Evolutionary conservation across 2,888 invertebrate genomes (phyloP).

Genomic region (Selenia dentaria): DNA sequence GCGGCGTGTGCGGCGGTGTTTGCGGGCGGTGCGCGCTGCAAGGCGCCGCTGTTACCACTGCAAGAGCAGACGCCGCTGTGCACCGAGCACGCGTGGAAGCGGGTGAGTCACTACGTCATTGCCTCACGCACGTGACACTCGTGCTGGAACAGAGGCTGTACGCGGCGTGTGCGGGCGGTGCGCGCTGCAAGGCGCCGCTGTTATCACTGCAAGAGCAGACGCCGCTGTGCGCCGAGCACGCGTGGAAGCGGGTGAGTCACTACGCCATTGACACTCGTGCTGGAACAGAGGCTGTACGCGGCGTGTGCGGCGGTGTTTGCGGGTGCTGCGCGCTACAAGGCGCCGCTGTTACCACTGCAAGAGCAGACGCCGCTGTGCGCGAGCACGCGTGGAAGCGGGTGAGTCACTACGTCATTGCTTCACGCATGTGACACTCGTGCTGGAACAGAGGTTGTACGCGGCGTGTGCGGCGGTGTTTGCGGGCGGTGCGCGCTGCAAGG

Average conservation of each 20-base stretch:
- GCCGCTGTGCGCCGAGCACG: too few relatives aligned
- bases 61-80: constrained; percentile 91
- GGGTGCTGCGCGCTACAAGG: too few relatives aligned
- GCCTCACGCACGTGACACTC: constrained; percentile 92
- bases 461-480: constrained; percentile 80
- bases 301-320: too few relatives aligned
- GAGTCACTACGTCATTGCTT: constrained; percentile 91
- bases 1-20: constrained; percentile 79
- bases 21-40: constrained; percentile 75
- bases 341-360: too few relatives aligned
- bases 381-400: too few relatives aligned
- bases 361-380: too few relatives aligned
- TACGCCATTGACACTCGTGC: too few relatives aligned
- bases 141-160: constrained; percentile 92
- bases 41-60: constrained; percentile 74
- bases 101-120: constrained; percentile 88
- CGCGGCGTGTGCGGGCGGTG: too few relatives aligned
- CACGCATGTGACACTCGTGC: constrained; percentile 93
- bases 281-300: constrained; percentile 93
- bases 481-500: constrained; percentile 74
- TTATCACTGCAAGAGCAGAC: too few relatives aligned
- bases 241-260: too few relatives aligned
- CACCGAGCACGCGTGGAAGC: constrained; percentile 92
- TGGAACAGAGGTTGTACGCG: constrained; percentile 89
- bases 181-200: too few relatives aligned